Conservation (phyloP, 64 coral and sea anemone genomes). For the Acropora yongei region DNA sequence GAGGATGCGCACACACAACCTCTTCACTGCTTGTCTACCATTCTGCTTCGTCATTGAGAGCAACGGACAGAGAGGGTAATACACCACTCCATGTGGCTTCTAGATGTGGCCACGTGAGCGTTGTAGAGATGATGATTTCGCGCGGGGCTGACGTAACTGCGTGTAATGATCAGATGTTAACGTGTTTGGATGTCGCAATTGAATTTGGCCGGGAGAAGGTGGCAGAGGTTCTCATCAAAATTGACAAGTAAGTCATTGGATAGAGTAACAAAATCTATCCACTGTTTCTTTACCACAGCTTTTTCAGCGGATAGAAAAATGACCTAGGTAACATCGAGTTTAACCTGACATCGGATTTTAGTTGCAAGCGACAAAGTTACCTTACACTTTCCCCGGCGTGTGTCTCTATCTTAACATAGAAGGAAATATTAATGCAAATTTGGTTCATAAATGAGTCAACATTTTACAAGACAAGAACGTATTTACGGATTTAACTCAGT, state of each 20-base stretch:
- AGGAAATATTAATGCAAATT: too few relatives aligned
- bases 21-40: background rate
- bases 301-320: too few relatives aligned
- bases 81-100: conserved; percentile 73
- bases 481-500: too few relatives aligned
- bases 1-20: conserved; percentile 23
- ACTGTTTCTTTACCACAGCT: too few relatives aligned
- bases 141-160: conserved; percentile 50
- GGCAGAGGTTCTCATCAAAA: conserved; percentile 43
- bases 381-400: too few relatives aligned
- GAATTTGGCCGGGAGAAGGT: conserved; percentile 11
- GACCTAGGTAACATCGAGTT: too few relatives aligned
- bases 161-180: conserved; percentile 36
- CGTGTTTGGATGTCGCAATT: conserved; percentile 63
- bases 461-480: too few relatives aligned
- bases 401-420: too few relatives aligned
- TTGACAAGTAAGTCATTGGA: conserved; percentile 28
- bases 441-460: too few relatives aligned
- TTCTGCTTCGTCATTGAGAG: background rate
- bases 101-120: conserved; percentile 11
- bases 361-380: too few relatives aligned
- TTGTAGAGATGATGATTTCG: conserved; percentile 55
- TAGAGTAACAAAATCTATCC: too few relatives aligned
- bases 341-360: too few relatives aligned
- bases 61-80: conserved; percentile 35